Evolutionary conservation across 2,888 invertebrate species (phyloP).

Genomic region (Anagyrus pseudococci): DNA sequence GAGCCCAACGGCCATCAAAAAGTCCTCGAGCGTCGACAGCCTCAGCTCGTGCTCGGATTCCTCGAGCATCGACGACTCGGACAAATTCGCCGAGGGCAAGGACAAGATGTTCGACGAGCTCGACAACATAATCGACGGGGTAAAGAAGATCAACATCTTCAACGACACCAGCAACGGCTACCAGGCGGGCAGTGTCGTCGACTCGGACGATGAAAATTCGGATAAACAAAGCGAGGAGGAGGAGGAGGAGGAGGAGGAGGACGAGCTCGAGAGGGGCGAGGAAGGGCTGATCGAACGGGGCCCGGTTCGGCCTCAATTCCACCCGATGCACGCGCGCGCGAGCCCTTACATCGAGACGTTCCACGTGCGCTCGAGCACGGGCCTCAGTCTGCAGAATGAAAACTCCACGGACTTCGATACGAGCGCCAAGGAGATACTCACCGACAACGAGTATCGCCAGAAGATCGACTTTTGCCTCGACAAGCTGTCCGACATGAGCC

Average conservation of each 20-base stretch:
- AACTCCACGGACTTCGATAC: constrained; percentile 43
- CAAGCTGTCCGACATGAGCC: constrained; percentile 42
- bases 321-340: neutral
- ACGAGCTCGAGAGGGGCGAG: too few relatives aligned
- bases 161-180: neutral
- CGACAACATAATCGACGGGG: constrained; percentile 7
- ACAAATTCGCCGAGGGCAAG: neutral
- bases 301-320: constrained; percentile 44
- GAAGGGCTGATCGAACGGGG: constrained; percentile 47
- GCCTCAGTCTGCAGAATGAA: neutral
- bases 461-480: constrained; percentile 49
- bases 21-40: constrained; percentile 7
- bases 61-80: constrained; percentile 11
- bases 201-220: constrained; percentile 2
- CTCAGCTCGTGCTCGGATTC: constrained; percentile 20
- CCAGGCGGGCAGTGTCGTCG: neutral
- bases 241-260: constrained; percentile 34
- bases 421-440: constrained; percentile 45
- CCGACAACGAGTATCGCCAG: constrained; percentile 46
- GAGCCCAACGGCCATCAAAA: neutral
- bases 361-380: constrained; percentile 10
- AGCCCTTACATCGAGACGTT: constrained; percentile 28
- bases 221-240: constrained; percentile 18
- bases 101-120: neutral
- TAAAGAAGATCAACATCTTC: constrained; percentile 8